Percentiles rank a stretch among this genome's conserved stretches.
Evolutionary conservation across 2,888 invertebrate genomes (phyloP).

Genomic region (Eurois occulta): DNA sequence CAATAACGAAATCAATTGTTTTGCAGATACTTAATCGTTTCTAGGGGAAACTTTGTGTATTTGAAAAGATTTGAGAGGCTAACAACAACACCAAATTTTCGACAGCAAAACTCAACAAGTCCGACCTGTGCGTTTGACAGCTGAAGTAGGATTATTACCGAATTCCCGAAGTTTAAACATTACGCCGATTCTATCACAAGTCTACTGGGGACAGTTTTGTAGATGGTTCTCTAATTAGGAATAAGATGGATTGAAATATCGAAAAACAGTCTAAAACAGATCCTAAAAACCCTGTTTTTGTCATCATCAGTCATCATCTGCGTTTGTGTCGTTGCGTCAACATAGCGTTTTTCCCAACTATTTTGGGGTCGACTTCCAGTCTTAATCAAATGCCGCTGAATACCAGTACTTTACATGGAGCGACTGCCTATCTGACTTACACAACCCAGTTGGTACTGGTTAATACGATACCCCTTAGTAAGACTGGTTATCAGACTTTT

Average conservation of each 20-base stretch:
- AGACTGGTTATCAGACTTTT: no score
- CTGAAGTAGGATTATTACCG: conserved; percentile 20
- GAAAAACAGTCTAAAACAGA: not conserved
- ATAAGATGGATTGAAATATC: not conserved
- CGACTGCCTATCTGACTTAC: no score
- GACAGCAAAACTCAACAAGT: conserved; percentile 16
- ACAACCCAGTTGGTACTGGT: no score
- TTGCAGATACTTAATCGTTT: no score
- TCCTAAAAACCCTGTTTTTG: not conserved
- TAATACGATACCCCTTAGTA: no score
- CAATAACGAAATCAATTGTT: no score
- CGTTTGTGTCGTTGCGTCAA: no score
- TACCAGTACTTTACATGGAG: no score
- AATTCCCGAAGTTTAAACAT: conserved; percentile 22
- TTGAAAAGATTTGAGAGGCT: not conserved
- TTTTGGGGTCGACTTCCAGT: no score
- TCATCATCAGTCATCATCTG: no score
- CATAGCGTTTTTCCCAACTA: no score
- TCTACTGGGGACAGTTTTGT: not conserved
- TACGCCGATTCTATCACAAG: not conserved
- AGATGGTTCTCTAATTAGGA: not conserved
- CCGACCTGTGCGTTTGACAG: conserved; percentile 38
- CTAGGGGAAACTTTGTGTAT: not conserved
- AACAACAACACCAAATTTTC: conserved; percentile 13
- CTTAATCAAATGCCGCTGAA: no score